Evolutionary conservation across 1,140 invertebrate species (phyloP), one percentile per base, ranked within the genome.

Genomic region (Cydia pomonella): DNA sequence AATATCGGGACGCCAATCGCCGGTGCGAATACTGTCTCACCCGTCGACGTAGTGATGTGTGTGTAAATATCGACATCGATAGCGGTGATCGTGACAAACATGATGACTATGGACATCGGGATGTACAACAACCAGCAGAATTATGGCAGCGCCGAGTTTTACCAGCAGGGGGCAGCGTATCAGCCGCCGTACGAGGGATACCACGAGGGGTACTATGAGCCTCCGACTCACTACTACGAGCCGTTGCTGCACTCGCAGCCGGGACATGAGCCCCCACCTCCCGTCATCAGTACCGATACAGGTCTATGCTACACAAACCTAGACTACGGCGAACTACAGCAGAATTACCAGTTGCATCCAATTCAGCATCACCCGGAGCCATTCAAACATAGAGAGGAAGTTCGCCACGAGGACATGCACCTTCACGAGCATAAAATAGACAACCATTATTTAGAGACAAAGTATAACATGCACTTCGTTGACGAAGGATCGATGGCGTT

Each of bases 251-350:
- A 87, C 73, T 80, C 80, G 6, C 82, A 82, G 73, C 73, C 81
- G 41, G 41, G 84, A 4, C 87, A 87, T 66, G 89, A 89, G 29
- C 79, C 84, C 59, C 75, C 82, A 1, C 73, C 82, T 5, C 86
- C 90, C 10, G 97, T 97, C 21, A 97, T 97, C 69, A 97, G 96
- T 80, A 96, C 97, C 0, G 96, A 97, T 80, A 97, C 97, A 74
- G 97, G 97, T 0, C 91, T 98, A 59, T 97, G 97, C 86, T 98
- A 98, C 87, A 98, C 97, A 0, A 98, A 98, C 90, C 90, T 98
- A 82, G 97, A 98, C 92, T 97, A 97, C 80, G 91, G 89, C 9
- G 88, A 92, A 59, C 73, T 88, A 53, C 87, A 89, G 59, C 88
- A 87, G 4, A 82, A 78, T 66, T 91, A 93, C 41, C 83, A 84